Base-by-base conservation (phyloP, 2,113 vertebrate species). In the Crypturellus undulatus region DNA sequence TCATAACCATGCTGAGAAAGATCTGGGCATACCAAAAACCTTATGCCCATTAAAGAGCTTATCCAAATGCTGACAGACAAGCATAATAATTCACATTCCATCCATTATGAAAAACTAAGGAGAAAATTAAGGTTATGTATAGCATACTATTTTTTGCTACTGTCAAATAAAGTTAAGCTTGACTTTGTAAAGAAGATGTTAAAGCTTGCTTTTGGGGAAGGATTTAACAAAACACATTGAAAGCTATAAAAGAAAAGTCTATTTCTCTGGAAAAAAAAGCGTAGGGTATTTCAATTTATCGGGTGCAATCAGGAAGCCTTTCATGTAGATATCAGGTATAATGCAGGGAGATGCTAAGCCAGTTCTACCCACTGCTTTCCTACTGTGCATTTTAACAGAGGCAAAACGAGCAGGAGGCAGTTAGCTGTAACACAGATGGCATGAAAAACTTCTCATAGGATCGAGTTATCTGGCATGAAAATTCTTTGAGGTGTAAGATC, bases 271-370 rank as follows among this genome's bases (percentile, higher is more conserved):
- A 80, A 90, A 91, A 91, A 58, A 93, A 86, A 6, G 38, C 92
- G 58, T 45, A 3, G 2, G 65, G 54, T 93, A 82, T 95, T 96
- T 95, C 94, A 79, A 93, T 93, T 86, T 93, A 88, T 22, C 2
- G 1, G 56, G 72, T 1, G 69, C 90, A 96, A 89, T 96, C 96
- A 95, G 86, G 73, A 93, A 93, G 88, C 90, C 92, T 93, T 95
- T 97, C 94, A 96, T 92, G 79, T 90, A 93, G 62, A 10, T 63
- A 93, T 87, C 95, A 96, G 90, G 73, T 89, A 52, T 89, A 95
- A 92, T 47, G 77, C 73, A 94, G 85, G 40, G 20, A 71, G 94
- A 79, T 59, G 73, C 92, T 92, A 96, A 89, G 73, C 88, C 80
- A 82, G 93, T 84, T 89, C 82, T 88, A 86, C 52, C 64, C 82